These are phyloP conservation scores for Leptura quadrifasciata DNA, from an alignment of 2,888 invertebrate species.

Conservation along the genomic window DNA sequence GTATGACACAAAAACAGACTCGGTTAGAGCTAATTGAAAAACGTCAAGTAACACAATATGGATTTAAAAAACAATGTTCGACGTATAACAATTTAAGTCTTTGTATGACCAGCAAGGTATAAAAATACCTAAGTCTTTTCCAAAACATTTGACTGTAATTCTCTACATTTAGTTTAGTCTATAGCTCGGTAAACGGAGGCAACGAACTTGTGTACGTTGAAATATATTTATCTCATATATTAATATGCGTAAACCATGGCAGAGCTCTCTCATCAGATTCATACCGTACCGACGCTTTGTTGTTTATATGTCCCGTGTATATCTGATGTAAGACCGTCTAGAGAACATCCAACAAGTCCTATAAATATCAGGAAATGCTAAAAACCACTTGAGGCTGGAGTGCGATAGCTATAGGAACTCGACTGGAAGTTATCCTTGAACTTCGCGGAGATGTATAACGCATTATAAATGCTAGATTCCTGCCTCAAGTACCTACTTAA, in stretches of 20 bases:
- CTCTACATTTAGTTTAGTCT: no score
- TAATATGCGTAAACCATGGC: not conserved
- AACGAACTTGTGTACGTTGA: no score
- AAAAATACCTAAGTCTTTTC: no score
- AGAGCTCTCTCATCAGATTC: not conserved
- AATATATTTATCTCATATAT: no score
- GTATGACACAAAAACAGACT: no score
- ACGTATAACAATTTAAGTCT: no score
- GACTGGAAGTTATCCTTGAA: constrained; percentile 43
- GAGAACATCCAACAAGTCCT: constrained; percentile 27
- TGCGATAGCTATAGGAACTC: constrained; percentile 38
- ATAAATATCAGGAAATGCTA: constrained; percentile 41
- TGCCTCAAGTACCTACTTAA: constrained; percentile 31
- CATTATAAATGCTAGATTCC: constrained; percentile 39
- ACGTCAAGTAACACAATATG: no score
- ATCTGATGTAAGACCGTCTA: constrained; percentile 24
- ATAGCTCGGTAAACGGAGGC: no score
- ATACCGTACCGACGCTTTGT: not conserved
- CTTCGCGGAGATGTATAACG: constrained; percentile 38
- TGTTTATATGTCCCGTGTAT: not conserved
- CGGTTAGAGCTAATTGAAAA: no score
- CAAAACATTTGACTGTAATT: no score
- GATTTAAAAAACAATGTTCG: no score
- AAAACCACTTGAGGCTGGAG: constrained; percentile 31
- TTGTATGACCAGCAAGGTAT: no score